A percentile compares a stretch with the other conserved stretches of the same genome.
These are phyloP conservation scores for Drosophila gaucha DNA, from an alignment of 2,888 invertebrate species.

Conservation along the genomic window DNA sequence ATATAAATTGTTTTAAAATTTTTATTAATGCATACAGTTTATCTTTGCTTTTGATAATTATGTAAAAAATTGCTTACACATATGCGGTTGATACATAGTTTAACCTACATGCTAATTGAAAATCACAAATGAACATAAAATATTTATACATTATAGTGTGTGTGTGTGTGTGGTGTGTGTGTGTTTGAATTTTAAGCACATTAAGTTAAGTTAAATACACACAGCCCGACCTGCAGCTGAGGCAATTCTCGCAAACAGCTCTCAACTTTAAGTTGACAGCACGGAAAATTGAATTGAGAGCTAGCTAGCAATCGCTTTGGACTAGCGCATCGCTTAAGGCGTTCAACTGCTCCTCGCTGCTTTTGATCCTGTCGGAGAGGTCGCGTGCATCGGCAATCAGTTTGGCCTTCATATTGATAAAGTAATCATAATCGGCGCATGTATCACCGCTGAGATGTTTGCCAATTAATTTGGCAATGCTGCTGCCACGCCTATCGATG, in stretches of 20 bases:
- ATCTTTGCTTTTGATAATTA: constrained; percentile 78
- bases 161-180: constrained; percentile 43
- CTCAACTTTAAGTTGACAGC: constrained; percentile 79
- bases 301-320: constrained; percentile 84
- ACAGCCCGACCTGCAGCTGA: constrained; percentile 42
- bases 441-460: constrained; percentile 90
- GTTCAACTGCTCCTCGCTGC: constrained; percentile 91
- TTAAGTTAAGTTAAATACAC: constrained; percentile 72
- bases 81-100: constrained; percentile 74
- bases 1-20: constrained; percentile 40
- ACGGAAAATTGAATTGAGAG: constrained; percentile 61
- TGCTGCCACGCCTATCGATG: constrained; percentile 91
- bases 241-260: constrained; percentile 68
- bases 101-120: constrained; percentile 75
- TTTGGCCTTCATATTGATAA: constrained; percentile 94
- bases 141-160: constrained; percentile 77
- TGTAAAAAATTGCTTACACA: constrained; percentile 73
- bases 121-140: constrained; percentile 79
- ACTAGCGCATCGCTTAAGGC: constrained; percentile 86
- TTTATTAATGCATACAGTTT: constrained; percentile 75
- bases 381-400: constrained; percentile 92
- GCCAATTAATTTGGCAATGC: constrained; percentile 89
- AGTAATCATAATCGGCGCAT: constrained; percentile 92
- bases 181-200: constrained; percentile 68
- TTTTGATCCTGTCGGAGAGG: constrained; percentile 92